A percentile compares a stretch with the other conserved stretches of the same genome.
Conservation (phyloP, 2,113 vertebrate species). For the Sorex araneus region DNA sequence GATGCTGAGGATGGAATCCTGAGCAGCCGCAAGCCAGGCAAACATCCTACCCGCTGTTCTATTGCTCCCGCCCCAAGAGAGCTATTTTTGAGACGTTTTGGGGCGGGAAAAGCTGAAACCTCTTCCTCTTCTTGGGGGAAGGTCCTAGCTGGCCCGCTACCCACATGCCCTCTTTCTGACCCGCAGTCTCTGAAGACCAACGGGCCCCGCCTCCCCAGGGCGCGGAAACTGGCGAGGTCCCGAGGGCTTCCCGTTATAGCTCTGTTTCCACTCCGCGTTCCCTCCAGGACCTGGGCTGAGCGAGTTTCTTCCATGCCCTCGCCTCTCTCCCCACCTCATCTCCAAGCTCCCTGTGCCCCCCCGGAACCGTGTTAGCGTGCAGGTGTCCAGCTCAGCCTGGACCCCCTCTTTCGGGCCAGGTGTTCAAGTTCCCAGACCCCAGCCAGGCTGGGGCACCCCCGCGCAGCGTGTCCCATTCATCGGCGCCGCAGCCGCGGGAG, state of each 20-base stretch:
- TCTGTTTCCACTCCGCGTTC: conserved; percentile 79
- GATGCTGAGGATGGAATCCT: background rate
- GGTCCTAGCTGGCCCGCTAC: background rate
- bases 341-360: background rate
- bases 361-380: conserved; percentile 9
- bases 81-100: background rate
- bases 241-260: conserved; percentile 77
- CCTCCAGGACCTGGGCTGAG: conserved; percentile 75
- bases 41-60: too few species aligned
- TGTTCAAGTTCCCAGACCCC: conserved; percentile 67
- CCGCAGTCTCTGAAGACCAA: background rate
- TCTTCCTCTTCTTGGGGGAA: background rate
- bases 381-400: conserved; percentile 44
- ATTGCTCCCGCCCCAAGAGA: background rate
- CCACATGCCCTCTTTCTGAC: conserved; percentile 67
- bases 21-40: background rate
- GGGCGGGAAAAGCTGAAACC: background rate
- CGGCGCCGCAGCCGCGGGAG: rapidly evolving
- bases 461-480: background rate
- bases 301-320: conserved; percentile 82
- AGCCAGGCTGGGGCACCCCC: background rate
- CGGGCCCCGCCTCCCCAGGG: conserved; percentile 62
- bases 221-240: conserved; percentile 70
- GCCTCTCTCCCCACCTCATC: background rate
- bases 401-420: conserved; percentile 44